Percentiles rank a stretch among this genome's conserved stretches.
These are phyloP conservation scores for Diorhabda elongata DNA, from an alignment of 1,140 invertebrate species.

Conservation along the genomic window DNA sequence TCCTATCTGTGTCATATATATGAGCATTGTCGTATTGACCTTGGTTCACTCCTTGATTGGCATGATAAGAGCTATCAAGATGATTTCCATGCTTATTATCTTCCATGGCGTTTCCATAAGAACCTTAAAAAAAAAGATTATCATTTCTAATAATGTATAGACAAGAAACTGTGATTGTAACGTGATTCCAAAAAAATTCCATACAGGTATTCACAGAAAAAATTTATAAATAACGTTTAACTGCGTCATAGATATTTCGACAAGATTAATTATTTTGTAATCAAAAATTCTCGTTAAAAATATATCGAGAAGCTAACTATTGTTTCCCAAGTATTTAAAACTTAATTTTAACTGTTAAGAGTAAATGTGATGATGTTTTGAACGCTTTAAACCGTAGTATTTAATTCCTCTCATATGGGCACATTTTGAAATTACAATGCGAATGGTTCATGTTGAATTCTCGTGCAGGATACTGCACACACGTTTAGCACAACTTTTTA, in stretches of 20 bases:
- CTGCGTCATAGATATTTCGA: not conserved
- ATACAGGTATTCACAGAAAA: not conserved
- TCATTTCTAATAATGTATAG: not conserved
- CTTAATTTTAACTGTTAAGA: too few species aligned
- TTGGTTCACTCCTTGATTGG: constrained; percentile 44
- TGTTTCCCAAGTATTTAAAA: too few species aligned
- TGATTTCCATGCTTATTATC: constrained; percentile 50
- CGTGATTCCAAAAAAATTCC: not conserved
- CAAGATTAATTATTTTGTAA: constrained; percentile 29
- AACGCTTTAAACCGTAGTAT: too few species aligned
- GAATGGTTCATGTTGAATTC: too few species aligned
- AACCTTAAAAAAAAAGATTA: constrained; percentile 18
- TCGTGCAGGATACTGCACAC: too few species aligned
- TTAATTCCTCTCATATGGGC: too few species aligned
- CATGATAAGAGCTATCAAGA: constrained; percentile 42
- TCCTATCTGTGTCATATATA: constrained; percentile 49
- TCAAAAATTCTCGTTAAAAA: not conserved
- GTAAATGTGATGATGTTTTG: too few species aligned
- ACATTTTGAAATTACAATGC: too few species aligned
- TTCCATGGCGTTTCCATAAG: constrained; percentile 49
- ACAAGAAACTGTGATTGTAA: not conserved
- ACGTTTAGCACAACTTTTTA: too few species aligned
- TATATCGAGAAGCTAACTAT: too few species aligned
- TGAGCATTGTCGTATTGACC: constrained; percentile 51
- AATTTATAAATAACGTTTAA: not conserved